phyloP scores from a whole-genome alignment of 2,888 invertebrate species.

The Zootermopsis nevadensis region DNA sequence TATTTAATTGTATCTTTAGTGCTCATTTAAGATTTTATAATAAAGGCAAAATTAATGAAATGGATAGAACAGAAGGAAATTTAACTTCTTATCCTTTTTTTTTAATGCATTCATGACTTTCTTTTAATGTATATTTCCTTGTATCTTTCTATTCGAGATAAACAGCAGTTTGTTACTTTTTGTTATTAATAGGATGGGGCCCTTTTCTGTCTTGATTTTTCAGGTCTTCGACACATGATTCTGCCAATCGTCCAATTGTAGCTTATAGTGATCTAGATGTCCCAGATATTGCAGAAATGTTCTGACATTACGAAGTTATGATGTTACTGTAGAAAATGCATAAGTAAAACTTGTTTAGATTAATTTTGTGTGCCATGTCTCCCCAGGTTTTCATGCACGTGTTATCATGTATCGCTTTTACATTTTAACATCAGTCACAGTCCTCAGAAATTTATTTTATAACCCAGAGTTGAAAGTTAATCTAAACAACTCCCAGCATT shows the following conservation, averaged over 20 bases:
- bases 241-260: conserved; percentile 61
- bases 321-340: background rate
- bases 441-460: too few relatives aligned
- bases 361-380: background rate
- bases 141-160: background rate
- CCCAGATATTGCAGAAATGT: conserved; percentile 63
- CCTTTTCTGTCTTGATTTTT: conserved; percentile 44
- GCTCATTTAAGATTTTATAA: background rate
- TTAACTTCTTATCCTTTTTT: background rate
- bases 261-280: conserved; percentile 70
- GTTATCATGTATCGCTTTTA: too few relatives aligned
- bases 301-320: conserved; percentile 21
- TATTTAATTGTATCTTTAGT: background rate
- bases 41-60: too few relatives aligned
- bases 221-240: conserved; percentile 46
- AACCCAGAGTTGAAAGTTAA: too few relatives aligned
- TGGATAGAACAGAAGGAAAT: background rate
- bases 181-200: conserved; percentile 23
- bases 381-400: background rate
- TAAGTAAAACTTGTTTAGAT: conserved; percentile 8
- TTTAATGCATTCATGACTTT: too few relatives aligned
- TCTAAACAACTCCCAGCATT: too few relatives aligned
- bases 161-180: background rate
- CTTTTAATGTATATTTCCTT: background rate
- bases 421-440: too few relatives aligned